A percentile compares a stretch with the other conserved stretches of the same genome.
Evolutionary conservation across 2,113 vertebrate species (phyloP).

Genomic region (Phylloscopus trochilus): DNA sequence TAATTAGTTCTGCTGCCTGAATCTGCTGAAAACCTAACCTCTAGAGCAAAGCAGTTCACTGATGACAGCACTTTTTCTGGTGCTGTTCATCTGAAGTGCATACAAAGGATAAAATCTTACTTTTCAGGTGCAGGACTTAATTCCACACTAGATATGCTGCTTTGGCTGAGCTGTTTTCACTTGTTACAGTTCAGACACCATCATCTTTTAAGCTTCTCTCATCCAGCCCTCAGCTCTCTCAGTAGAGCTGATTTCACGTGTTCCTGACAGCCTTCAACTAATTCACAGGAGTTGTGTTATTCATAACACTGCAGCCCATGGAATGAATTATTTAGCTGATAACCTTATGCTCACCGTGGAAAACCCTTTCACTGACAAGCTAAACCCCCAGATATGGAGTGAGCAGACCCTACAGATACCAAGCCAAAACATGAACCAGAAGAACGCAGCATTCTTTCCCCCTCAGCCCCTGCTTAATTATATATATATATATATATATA

Average conservation of each 20-base stretch:
- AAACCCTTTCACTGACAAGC: background rate
- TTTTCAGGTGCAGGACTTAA: slow-evolving; percentile 16
- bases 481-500: background rate
- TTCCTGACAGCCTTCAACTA: background rate
- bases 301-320: background rate
- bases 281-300: background rate
- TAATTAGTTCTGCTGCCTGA: slow-evolving; percentile 55
- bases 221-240: background rate
- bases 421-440: background rate
- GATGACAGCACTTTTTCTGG: slow-evolving; percentile 41
- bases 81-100: background rate
- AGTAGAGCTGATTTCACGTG: background rate
- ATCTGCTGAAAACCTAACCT: slow-evolving; percentile 37
- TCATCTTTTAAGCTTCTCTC: background rate
- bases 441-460: background rate
- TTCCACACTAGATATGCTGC: background rate
- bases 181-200: background rate
- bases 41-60: slow-evolving; percentile 25
- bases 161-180: background rate
- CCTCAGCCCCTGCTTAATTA: accelerated
- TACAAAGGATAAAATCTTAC: slow-evolving; percentile 3
- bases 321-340: slow-evolving; percentile 14
- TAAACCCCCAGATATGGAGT: background rate
- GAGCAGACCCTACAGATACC: background rate
- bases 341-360: background rate